Percentiles rank a stretch among this genome's conserved stretches.
Evolutionary conservation across 2,113 vertebrate genomes (phyloP).

Genomic region (Balaeniceps rex): DNA sequence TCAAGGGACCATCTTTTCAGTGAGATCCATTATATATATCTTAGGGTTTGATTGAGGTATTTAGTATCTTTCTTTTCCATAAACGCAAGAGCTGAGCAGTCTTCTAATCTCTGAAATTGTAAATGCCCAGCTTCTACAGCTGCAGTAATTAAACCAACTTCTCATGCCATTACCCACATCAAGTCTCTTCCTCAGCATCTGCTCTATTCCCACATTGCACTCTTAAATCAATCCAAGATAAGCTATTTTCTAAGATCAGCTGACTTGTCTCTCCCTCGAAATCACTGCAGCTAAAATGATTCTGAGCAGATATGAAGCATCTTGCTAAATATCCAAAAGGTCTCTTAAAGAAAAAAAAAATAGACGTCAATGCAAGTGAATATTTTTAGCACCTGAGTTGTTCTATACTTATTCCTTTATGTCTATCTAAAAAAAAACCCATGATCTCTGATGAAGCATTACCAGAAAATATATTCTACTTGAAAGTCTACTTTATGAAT

Average conservation of each 20-base stretch:
- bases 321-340: conserved; percentile 4
- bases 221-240: conserved; percentile 26
- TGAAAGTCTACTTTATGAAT: background rate
- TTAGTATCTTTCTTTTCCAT: background rate
- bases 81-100: background rate
- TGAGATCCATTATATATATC: background rate
- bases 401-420: conserved; percentile 43
- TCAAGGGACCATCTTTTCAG: background rate
- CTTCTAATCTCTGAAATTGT: background rate
- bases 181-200: background rate
- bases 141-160: conserved; percentile 43
- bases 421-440: background rate
- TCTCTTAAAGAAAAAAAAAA: background rate
- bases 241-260: conserved; percentile 21
- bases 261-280: conserved; percentile 3
- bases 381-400: conserved; percentile 29
- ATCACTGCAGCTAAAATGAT: background rate
- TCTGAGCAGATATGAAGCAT: background rate
- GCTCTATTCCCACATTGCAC: background rate
- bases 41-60: background rate
- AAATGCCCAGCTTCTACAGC: conserved; percentile 9
- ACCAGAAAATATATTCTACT: background rate
- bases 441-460: background rate
- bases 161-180: conserved; percentile 2
- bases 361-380: background rate